Percentiles rank a stretch among this genome's conserved stretches.
Evolutionary conservation across 2,113 vertebrate genomes (phyloP).

Genomic region (Lycocorax pyrrhopterus): DNA sequence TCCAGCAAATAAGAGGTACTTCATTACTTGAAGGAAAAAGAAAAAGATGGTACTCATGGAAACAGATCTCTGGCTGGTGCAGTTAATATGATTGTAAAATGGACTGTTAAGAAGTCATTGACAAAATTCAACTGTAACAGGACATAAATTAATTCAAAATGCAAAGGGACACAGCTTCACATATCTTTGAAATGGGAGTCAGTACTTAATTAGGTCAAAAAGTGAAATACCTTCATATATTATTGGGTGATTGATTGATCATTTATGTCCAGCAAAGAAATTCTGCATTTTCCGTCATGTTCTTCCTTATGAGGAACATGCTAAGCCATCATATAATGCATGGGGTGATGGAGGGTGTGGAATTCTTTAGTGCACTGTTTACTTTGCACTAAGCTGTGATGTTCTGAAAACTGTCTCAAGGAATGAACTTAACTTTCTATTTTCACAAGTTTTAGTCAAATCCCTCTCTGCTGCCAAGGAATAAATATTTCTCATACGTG

Average conservation of each 20-base stretch:
- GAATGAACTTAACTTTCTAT: not conserved
- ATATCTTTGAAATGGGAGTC: not conserved
- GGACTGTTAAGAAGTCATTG: not conserved
- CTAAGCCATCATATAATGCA: not conserved
- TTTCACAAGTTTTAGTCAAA: not conserved
- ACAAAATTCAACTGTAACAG: not conserved
- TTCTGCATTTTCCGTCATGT: not conserved
- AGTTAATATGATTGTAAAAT: not conserved
- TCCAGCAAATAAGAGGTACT: not conserved
- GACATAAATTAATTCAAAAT: not conserved
- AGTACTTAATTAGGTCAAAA: not conserved
- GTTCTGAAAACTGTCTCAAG: not conserved
- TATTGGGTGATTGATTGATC: not conserved
- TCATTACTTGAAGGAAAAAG: not conserved
- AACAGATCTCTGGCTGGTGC: not conserved
- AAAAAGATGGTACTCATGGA: not conserved
- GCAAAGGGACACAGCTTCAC: not conserved
- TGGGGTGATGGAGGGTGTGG: fast-evolving
- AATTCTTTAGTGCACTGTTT: not conserved
- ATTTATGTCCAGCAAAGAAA: not conserved
- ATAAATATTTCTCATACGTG: fast-evolving
- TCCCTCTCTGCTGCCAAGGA: not conserved
- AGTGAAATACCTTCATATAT: not conserved
- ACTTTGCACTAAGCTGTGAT: not conserved
- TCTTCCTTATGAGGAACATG: not conserved